These are phyloP conservation scores for Pararge aegeria DNA, from an alignment of 1,140 invertebrate species.

Conservation along the genomic window DNA sequence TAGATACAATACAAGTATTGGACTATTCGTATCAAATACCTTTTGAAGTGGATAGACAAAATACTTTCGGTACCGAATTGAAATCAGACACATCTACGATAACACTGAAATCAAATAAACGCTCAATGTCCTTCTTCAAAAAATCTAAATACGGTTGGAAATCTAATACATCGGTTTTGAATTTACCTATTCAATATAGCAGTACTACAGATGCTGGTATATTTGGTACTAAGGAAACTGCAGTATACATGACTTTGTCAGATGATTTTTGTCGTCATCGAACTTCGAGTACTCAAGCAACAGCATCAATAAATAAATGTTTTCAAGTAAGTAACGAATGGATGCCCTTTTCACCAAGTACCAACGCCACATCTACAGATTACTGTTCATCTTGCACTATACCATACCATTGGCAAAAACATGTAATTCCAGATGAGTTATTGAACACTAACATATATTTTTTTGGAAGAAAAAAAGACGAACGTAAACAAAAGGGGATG, in stretches of 20 bases:
- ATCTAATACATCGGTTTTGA: conserved; percentile 5
- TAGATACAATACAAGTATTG: neutral
- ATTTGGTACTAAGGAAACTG: conserved; percentile 45
- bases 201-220: conserved; percentile 5
- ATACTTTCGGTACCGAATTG: conserved; percentile 5
- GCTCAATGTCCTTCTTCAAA: conserved; percentile 1
- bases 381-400: conserved; percentile 34
- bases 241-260: conserved; percentile 57
- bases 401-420: conserved; percentile 18
- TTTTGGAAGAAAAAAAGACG: conserved; percentile 52
- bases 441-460: conserved; percentile 47
- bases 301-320: conserved; percentile 68
- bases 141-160: neutral
- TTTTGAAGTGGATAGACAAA: neutral
- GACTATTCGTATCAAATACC: neutral
- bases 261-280: conserved; percentile 37
- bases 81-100: neutral
- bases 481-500: conserved; percentile 46
- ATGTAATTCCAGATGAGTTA: conserved; percentile 3
- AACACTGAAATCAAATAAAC: conserved; percentile 3
- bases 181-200: conserved; percentile 4
- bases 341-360: conserved; percentile 8
- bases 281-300: conserved; percentile 63
- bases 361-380: conserved; percentile 23
- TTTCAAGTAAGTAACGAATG: conserved; percentile 47